Conservation (phyloP, 2,888 invertebrate species). For the Dasysyrphus tricinctus region DNA sequence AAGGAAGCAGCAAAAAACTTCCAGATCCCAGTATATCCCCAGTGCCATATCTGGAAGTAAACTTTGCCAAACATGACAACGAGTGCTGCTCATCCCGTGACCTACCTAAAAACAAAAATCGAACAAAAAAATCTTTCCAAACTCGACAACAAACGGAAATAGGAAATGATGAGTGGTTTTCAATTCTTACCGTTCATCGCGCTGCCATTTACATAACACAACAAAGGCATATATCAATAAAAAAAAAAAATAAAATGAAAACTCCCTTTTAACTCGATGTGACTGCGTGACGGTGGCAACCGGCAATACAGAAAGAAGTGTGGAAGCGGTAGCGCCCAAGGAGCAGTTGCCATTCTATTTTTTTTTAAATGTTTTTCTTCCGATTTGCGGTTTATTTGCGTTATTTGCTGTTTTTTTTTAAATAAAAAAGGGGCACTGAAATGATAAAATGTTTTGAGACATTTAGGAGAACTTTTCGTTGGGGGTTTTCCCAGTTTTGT, state of each 20-base stretch:
- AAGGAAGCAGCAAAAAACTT: not conserved
- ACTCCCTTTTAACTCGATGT: slow-evolving; percentile 43
- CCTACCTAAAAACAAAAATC: not conserved
- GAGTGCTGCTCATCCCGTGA: slow-evolving; percentile 5
- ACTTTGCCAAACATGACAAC: not conserved
- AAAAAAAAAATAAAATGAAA: slow-evolving; percentile 9
- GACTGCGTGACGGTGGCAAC: not conserved
- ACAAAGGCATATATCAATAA: slow-evolving; percentile 2
- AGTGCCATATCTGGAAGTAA: not conserved
- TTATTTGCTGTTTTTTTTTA: not conserved
- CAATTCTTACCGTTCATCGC: slow-evolving; percentile 75
- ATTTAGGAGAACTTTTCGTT: slow-evolving; percentile 35
- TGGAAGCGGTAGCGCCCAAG: slow-evolving; percentile 22
- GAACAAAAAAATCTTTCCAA: slow-evolving; percentile 33
- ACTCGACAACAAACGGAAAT: slow-evolving; percentile 68
- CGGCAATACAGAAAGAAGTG: not conserved
- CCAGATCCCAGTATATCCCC: not conserved
- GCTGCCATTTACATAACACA: slow-evolving; percentile 62
- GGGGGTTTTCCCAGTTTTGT: slow-evolving; percentile 11
- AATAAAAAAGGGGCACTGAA: slow-evolving; percentile 10
- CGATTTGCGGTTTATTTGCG: slow-evolving; percentile 10
- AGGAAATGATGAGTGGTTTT: slow-evolving; percentile 72
- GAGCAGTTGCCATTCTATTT: slow-evolving; percentile 52
- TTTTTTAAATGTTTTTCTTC: slow-evolving; percentile 17
- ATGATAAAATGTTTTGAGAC: slow-evolving; percentile 52